These are phyloP conservation scores for Marisa cornuarietis DNA, from an alignment of 1,140 invertebrate species.

Conservation along the genomic window DNA sequence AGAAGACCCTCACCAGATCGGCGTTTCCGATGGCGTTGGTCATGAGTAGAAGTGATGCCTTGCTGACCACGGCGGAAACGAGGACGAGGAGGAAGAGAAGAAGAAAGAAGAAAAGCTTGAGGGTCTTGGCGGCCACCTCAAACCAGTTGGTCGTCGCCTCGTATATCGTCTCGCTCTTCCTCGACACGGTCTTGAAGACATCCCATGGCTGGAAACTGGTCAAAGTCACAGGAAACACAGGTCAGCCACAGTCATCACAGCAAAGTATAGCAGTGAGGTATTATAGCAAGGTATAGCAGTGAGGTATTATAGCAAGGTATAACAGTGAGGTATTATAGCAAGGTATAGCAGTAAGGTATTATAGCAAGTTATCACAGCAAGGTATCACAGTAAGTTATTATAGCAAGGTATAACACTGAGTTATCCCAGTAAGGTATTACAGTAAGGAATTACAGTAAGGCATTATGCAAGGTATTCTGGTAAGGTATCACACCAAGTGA, in stretches of 20 bases:
- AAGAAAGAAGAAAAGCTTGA: slow-evolving; percentile 43
- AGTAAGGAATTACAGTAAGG: too few species aligned
- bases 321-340: too few species aligned
- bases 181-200: slow-evolving; percentile 44
- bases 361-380: too few species aligned
- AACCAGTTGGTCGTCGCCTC: slow-evolving; percentile 45
- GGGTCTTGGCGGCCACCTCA: slow-evolving; percentile 43
- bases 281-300: neutral
- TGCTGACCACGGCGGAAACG: slow-evolving; percentile 36
- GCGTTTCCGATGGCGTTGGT: slow-evolving; percentile 44
- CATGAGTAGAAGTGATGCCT: slow-evolving; percentile 41
- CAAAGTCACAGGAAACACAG: neutral
- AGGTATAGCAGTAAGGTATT: too few species aligned
- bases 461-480: too few species aligned
- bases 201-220: slow-evolving; percentile 40
- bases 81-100: slow-evolving; percentile 43
- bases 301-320: neutral
- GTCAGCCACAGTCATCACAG: neutral
- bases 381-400: too few species aligned
- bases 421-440: too few species aligned
- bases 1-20: slow-evolving; percentile 28
- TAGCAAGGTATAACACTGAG: too few species aligned
- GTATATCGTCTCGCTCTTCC: slow-evolving; percentile 40
- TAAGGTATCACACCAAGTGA: too few species aligned
- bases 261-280: neutral